Percentiles rank a stretch among this genome's conserved stretches.
Evolutionary conservation across 2,113 vertebrate species (phyloP).

Genomic region (Odontesthes bonariensis): DNA sequence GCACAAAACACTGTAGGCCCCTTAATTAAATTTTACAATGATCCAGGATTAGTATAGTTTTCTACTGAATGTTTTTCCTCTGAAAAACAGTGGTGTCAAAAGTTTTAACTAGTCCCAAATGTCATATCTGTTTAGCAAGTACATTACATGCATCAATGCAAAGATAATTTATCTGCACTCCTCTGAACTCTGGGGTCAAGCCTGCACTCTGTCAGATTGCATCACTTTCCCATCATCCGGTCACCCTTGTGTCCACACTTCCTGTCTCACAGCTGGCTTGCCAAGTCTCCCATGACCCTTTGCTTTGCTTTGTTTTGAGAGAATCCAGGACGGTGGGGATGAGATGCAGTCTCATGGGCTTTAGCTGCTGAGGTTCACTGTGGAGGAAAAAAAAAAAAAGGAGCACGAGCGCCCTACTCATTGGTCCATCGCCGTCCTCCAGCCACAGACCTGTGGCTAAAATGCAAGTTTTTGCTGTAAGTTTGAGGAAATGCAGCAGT

Average conservation of each 20-base stretch:
- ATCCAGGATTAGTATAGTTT: slow-evolving; percentile 21
- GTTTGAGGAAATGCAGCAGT: slow-evolving; percentile 65
- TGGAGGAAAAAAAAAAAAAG: slow-evolving; percentile 13
- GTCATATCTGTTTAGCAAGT: slow-evolving; percentile 26
- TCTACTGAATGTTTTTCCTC: not conserved
- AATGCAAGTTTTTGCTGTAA: slow-evolving; percentile 64
- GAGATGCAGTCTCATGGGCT: slow-evolving; percentile 62
- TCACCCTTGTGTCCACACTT: slow-evolving; percentile 75
- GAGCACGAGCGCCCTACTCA: slow-evolving; percentile 2
- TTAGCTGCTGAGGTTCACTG: slow-evolving; percentile 28
- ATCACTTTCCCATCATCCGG: slow-evolving; percentile 78
- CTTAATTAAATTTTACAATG: slow-evolving; percentile 48
- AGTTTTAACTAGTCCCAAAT: slow-evolving; percentile 15
- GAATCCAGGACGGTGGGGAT: slow-evolving; percentile 70
- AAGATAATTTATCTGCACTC: slow-evolving; percentile 59
- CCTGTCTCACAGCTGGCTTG: slow-evolving; percentile 79
- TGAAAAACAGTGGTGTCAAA: not conserved
- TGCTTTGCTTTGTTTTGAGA: slow-evolving; percentile 76
- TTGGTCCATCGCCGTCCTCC: not conserved
- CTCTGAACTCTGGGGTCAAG: slow-evolving; percentile 45
- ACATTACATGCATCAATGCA: slow-evolving; percentile 43
- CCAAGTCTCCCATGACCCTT: slow-evolving; percentile 80
- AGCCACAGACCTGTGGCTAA: slow-evolving; percentile 29
- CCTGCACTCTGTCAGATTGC: slow-evolving; percentile 64
- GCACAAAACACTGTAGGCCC: slow-evolving; percentile 43